Base-by-base conservation (phyloP, 2,797 vertebrate species). In the Channa striata region DNA sequence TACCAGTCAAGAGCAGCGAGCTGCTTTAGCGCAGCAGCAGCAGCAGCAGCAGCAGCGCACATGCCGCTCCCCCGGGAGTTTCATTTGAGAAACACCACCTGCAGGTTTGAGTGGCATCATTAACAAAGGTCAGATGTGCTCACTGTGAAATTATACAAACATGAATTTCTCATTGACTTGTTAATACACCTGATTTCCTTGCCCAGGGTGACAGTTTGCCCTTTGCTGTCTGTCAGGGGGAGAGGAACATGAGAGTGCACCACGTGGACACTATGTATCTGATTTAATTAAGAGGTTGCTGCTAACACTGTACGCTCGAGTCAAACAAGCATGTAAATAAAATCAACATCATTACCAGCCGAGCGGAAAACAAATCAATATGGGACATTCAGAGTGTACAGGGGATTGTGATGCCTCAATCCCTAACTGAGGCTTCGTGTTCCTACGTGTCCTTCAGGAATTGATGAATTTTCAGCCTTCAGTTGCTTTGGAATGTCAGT, bases 71-170 rank as follows among this genome's bases (percentile, higher is more conserved):
- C 85, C 11, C 0, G 70, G 82, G 90, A 88, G 71, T 81, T 47
- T 88, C 54, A 68, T 86, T 86, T 89, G 84, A 86, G 87, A 88
- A 78, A 78, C 83, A 81, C 81, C 87, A 87, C 88, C 91, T 89
- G 87, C 89, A 82, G 90, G 43, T 90, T 83, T 87, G 89, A 93
- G 89, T 88, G 87, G 82, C 88, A 88, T 90, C 84, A 91, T 93
- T 92, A 91, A 85, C 84, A 90, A 91, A 91, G 87, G 91, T 93
- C 90, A 92, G 71, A 80, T 88, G 87, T 87, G 84, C 91, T 89
- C 83, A 83, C 85, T 87, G 88, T 84, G 84, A 92, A 92, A 93
- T 92, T 83, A 90, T 83, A 88, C 85, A 87, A 86, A 82, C 83
- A 80, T 84, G 76, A 80, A 88, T 89, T 87, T 89, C 89, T 89